These are phyloP conservation scores for Tiaroga cobitis DNA, from an alignment of 2,797 vertebrate genomes.

Conservation along the genomic window DNA sequence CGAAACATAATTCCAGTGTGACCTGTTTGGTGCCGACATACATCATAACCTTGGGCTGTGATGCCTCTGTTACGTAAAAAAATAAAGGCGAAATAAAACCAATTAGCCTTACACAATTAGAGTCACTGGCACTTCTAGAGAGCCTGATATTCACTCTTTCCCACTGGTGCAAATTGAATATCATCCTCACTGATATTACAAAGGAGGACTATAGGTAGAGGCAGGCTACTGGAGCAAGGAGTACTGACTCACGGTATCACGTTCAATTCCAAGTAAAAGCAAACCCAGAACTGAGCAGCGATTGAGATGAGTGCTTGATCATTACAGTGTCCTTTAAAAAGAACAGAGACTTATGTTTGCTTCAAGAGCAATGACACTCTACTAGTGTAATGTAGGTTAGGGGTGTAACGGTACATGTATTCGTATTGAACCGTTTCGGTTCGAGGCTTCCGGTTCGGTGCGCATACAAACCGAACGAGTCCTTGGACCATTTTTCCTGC, in stretches of 20 bases:
- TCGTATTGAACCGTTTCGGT: no score
- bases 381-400: not conserved
- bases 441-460: no score
- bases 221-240: not conserved
- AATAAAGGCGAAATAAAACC: not conserved
- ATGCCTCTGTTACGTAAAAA: not conserved
- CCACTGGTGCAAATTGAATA: not conserved
- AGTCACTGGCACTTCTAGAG: not conserved
- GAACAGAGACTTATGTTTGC: not conserved
- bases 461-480: no score
- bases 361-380: not conserved
- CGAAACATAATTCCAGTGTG: slow-evolving; percentile 61
- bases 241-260: not conserved
- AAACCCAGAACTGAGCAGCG: not conserved
- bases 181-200: not conserved
- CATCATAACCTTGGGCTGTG: not conserved
- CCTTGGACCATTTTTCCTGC: no score
- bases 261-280: slow-evolving; percentile 20
- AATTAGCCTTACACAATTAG: not conserved
- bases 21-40: slow-evolving; percentile 15
- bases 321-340: not conserved
- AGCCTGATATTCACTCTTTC: not conserved
- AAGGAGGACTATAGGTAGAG: not conserved
- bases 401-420: no score
- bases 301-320: not conserved